Conservation (phyloP, 2,888 invertebrate genomes). For the Aleiodes leptofemur region DNA sequence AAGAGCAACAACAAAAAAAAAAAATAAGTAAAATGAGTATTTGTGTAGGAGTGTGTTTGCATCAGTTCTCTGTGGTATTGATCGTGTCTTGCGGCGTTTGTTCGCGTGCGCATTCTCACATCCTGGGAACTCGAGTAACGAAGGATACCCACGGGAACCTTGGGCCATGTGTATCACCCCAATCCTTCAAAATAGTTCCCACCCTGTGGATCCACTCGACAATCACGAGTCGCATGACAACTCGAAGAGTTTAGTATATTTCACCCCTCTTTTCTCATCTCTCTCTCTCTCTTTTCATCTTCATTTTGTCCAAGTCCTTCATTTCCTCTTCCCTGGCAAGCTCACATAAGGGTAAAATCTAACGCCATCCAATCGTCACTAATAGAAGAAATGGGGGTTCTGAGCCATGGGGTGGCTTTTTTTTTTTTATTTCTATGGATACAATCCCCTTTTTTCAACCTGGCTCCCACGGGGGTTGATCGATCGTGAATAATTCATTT, state of each 20-base stretch:
- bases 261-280: background rate
- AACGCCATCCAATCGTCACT: constrained; percentile 33
- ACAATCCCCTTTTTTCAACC: constrained; percentile 3
- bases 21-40: background rate
- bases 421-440: constrained; percentile 5
- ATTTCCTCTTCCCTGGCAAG: background rate
- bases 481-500: constrained; percentile 34
- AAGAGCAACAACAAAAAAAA: background rate
- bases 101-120: constrained; percentile 38
- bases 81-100: constrained; percentile 37
- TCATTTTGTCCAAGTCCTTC: constrained; percentile 6
- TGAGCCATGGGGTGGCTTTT: background rate
- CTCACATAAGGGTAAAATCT: constrained; percentile 29
- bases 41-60: constrained; percentile 10
- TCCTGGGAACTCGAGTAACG: constrained; percentile 70
- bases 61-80: constrained; percentile 4
- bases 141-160: constrained; percentile 71
- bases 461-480: constrained; percentile 34
- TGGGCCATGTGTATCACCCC: background rate
- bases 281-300: constrained; percentile 9
- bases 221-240: constrained; percentile 38
- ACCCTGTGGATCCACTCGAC: constrained; percentile 26
- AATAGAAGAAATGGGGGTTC: constrained; percentile 6
- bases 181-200: constrained; percentile 7
- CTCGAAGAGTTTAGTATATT: constrained; percentile 15